phyloP scores from a whole-genome alignment of 2,113 vertebrate genomes.

The Phalacrocorax pelagicus region DNA sequence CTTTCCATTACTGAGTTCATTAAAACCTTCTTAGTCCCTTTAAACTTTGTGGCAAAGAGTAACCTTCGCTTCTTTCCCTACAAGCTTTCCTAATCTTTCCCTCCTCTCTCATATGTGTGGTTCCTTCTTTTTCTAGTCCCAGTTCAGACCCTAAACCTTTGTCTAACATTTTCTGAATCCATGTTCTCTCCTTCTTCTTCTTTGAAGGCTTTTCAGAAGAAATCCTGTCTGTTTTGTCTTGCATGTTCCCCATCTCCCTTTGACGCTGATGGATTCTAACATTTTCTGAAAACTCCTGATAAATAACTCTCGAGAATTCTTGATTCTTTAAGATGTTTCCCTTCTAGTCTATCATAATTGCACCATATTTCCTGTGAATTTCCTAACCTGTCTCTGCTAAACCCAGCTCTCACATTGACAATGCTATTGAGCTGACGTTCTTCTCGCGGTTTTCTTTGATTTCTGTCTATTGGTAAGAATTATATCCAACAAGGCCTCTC shows the following conservation, averaged over 20 bases:
- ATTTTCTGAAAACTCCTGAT: neutral
- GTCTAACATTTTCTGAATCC: neutral
- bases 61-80: neutral
- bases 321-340: neutral
- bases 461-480: slow-evolving; percentile 13
- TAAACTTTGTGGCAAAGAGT: neutral
- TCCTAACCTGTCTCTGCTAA: slow-evolving; percentile 20
- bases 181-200: neutral
- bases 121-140: neutral
- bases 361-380: neutral
- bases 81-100: neutral
- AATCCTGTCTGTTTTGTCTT: neutral
- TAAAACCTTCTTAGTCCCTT: neutral
- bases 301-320: neutral
- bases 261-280: neutral
- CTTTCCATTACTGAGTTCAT: neutral
- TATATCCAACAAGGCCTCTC: neutral
- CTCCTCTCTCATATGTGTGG: neutral
- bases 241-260: neutral
- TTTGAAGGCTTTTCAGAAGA: neutral
- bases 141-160: neutral
- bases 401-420: slow-evolving; percentile 6
- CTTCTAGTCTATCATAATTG: neutral
- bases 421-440: neutral
- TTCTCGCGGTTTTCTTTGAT: neutral